These are phyloP conservation scores for Syncerus caffer DNA, from an alignment of 2,797 vertebrate species.

Conservation along the genomic window DNA sequence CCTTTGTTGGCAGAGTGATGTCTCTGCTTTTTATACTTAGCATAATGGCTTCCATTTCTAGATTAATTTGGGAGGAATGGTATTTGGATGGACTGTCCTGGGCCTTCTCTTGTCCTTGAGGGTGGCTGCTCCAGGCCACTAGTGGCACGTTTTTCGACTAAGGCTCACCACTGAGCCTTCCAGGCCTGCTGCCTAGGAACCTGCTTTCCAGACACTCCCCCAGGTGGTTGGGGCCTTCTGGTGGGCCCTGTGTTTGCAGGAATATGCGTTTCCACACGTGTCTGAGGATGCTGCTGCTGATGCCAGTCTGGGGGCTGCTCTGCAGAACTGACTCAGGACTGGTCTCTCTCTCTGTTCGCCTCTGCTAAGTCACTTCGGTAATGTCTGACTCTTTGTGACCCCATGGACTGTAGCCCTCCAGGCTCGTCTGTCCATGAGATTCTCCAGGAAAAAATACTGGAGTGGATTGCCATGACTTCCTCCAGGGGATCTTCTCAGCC, in stretches of 20 bases:
- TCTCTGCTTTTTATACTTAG: neutral
- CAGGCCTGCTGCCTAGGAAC: neutral
- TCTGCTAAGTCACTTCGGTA: neutral
- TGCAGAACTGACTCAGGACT: accelerated
- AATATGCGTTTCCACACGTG: accelerated
- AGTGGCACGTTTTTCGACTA: neutral
- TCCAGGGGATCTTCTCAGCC: neutral
- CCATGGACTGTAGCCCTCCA: neutral
- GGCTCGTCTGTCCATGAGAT: neutral
- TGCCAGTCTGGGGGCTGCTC: neutral
- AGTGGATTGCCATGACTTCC: neutral
- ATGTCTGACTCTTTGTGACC: neutral
- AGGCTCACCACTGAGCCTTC: accelerated
- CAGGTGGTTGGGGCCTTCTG: accelerated
- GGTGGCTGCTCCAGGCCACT: accelerated
- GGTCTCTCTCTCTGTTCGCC: neutral
- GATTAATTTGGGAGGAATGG: accelerated
- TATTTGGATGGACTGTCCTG: accelerated
- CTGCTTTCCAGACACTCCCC: neutral
- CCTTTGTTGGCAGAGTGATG: neutral
- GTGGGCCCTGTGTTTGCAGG: too few species aligned
- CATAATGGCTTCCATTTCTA: neutral
- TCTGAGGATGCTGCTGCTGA: neutral
- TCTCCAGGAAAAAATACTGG: neutral
- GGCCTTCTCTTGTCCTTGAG: accelerated